Evolutionary conservation across 2,888 invertebrate species (phyloP).

Genomic region (Pegoplata infirma): DNA sequence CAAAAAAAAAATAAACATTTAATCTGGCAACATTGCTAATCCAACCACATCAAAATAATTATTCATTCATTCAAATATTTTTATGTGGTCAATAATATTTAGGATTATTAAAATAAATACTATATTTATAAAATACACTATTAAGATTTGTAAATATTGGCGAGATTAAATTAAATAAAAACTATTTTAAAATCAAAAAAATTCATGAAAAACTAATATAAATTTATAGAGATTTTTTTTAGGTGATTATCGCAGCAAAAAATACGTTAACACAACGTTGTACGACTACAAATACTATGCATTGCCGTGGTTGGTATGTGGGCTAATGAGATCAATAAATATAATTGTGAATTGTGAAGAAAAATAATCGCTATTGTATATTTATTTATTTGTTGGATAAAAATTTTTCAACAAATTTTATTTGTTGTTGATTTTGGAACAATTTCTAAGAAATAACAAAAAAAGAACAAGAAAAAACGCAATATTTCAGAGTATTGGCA

Average conservation of each 20-base stretch:
- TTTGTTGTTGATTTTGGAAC: conserved; percentile 46
- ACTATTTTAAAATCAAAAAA: neutral
- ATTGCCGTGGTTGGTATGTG: neutral
- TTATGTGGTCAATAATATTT: conserved; percentile 1
- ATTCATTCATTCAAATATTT: neutral
- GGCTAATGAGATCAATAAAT: conserved; percentile 28
- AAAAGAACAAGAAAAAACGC: too few relatives aligned
- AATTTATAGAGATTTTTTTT: conserved; percentile 1
- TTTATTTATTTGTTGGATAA: conserved; percentile 14
- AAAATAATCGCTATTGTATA: conserved; percentile 2
- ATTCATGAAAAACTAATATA: conserved; percentile 21
- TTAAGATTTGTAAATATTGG: neutral
- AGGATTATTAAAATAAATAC: neutral
- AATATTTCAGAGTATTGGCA: conserved; percentile 45
- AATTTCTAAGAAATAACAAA: conserved; percentile 39
- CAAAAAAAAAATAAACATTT: too few relatives aligned
- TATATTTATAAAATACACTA: neutral
- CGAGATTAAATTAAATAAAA: conserved; percentile 2
- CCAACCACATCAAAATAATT: neutral
- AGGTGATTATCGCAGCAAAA: neutral
- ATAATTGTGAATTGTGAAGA: neutral
- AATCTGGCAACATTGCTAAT: neutral
- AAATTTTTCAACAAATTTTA: conserved; percentile 30
- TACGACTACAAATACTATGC: neutral
- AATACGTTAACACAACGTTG: conserved; percentile 3